These are phyloP conservation scores for Biston betularia DNA, from an alignment of 2,888 invertebrate species.

Conservation along the genomic window DNA sequence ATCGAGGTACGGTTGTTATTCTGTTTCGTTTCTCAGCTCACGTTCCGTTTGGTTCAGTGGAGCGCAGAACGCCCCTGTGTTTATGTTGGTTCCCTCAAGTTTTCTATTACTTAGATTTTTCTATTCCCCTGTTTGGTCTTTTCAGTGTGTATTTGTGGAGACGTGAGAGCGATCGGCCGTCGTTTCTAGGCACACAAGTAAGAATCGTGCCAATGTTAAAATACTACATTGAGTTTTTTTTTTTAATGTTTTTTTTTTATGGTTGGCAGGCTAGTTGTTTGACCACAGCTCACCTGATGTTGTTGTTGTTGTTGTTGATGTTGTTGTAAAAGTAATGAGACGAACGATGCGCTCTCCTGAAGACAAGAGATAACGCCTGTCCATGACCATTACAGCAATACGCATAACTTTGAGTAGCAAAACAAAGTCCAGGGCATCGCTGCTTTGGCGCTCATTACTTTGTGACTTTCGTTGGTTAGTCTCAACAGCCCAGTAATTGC, in stretches of 20 bases:
- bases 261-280: too few species aligned
- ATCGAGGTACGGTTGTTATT: constrained; percentile 18
- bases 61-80: constrained; percentile 27
- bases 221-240: not conserved
- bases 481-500: too few species aligned
- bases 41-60: constrained; percentile 28
- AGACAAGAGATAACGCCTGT: too few species aligned
- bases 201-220: constrained; percentile 3
- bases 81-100: constrained; percentile 29
- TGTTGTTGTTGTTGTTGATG: too few species aligned
- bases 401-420: too few species aligned
- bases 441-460: too few species aligned
- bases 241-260: too few species aligned
- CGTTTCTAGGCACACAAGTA: not conserved
- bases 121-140: constrained; percentile 18
- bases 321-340: not conserved
- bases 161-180: constrained; percentile 9
- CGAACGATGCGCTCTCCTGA: too few species aligned
- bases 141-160: constrained; percentile 12
- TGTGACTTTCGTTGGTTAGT: too few species aligned
- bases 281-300: too few species aligned
- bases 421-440: too few species aligned
- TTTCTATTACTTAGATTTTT: constrained; percentile 34
- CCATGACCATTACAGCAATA: too few species aligned
- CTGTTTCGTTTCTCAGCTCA: constrained; percentile 3